phyloP scores from a whole-genome alignment of 2,797 vertebrate genomes.

The Acanthis flammea region DNA sequence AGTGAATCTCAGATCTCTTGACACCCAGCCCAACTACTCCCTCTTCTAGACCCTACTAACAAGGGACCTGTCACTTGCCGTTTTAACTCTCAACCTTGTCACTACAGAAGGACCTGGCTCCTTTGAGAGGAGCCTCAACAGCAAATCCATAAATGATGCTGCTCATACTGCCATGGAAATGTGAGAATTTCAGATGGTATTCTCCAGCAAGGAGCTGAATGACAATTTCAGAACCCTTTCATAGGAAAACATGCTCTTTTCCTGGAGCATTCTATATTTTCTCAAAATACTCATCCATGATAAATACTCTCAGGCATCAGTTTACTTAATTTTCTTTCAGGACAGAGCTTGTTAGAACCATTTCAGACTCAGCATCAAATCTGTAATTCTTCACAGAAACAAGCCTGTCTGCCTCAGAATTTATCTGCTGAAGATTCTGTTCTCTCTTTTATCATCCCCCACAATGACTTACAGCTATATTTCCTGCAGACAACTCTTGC shows the following conservation, averaged over 20 bases:
- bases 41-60: neutral
- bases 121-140: neutral
- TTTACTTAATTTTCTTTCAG: neutral
- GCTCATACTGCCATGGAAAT: neutral
- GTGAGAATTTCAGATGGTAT: neutral
- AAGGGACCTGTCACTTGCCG: neutral
- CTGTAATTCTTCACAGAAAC: neutral
- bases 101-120: neutral
- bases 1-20: neutral
- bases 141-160: neutral
- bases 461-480: neutral
- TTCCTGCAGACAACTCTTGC: slow-evolving; percentile 30
- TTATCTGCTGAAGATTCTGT: neutral
- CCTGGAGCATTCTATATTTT: neutral
- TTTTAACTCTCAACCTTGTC: neutral
- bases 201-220: neutral
- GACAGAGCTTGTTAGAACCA: neutral
- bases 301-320: neutral
- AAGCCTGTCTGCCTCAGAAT: neutral
- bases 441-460: slow-evolving; percentile 8
- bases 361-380: neutral
- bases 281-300: neutral
- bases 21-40: neutral
- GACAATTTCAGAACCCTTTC: neutral
- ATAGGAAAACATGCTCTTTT: neutral